A percentile compares a stretch with the other conserved stretches of the same genome.
Evolutionary conservation across 2,797 vertebrate genomes (phyloP).

Genomic region (Sylvia borin): DNA sequence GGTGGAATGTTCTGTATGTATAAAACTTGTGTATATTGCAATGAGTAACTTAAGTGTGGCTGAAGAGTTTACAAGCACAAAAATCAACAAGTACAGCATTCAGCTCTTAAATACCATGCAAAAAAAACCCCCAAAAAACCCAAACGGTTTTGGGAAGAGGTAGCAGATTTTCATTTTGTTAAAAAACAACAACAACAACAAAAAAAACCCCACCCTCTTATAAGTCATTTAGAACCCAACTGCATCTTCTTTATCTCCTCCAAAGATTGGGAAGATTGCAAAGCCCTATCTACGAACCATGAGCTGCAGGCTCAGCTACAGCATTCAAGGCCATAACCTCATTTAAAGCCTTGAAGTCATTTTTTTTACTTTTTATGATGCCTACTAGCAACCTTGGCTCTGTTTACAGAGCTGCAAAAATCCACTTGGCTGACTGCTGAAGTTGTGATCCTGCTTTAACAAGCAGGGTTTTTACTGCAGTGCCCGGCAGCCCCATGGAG

Average conservation of each 20-base stretch:
- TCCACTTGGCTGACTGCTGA: background rate
- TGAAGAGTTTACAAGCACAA: background rate
- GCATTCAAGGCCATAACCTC: background rate
- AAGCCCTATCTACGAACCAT: background rate
- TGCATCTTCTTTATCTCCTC: background rate
- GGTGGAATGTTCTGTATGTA: background rate
- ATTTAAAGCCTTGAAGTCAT: background rate
- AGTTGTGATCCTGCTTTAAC: background rate
- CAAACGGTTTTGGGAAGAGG: background rate
- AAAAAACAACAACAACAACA: background rate
- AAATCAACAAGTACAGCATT: background rate
- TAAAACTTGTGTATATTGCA: background rate
- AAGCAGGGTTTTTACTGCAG: background rate
- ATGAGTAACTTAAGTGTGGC: background rate
- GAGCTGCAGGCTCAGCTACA: background rate
- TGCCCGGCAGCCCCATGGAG: background rate
- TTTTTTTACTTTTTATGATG: background rate
- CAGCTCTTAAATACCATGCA: background rate
- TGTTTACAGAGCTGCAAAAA: background rate
- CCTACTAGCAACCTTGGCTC: constrained; percentile 13
- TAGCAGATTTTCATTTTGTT: background rate
- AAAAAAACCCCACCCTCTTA: no score
- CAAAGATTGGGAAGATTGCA: background rate
- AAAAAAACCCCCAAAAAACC: background rate
- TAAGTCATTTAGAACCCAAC: background rate